Conservation (phyloP, 2,113 vertebrate species). For the Nerophis ophidion region DNA sequence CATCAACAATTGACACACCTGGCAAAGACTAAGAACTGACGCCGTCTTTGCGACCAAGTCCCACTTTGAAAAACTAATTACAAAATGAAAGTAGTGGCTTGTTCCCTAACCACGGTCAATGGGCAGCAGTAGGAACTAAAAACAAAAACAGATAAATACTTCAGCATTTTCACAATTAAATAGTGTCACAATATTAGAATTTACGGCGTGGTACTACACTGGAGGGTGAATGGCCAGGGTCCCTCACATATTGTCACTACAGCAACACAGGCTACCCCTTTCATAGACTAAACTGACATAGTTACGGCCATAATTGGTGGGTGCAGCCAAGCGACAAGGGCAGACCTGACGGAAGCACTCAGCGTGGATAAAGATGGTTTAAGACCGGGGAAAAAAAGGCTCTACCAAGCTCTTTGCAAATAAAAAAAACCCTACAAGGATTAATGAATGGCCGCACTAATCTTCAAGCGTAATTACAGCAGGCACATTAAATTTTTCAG, state of each 20-base stretch:
- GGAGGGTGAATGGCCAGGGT: constrained; percentile 21
- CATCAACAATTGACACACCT: no score
- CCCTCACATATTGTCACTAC: constrained; percentile 55
- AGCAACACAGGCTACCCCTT: constrained; percentile 34
- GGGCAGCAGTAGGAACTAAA: no score
- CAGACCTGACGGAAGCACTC: constrained; percentile 63
- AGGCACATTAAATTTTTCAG: constrained; percentile 36
- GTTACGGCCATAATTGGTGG: constrained; percentile 62
- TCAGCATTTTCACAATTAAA: no score
- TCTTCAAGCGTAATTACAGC: constrained; percentile 52
- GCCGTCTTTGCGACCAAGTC: no score
- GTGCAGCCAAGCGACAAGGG: constrained; percentile 67
- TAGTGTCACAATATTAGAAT: neutral
- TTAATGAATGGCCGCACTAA: constrained; percentile 50
- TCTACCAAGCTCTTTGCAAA: constrained; percentile 30
- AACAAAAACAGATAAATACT: no score
- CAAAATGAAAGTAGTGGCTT: no score
- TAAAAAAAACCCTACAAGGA: constrained; percentile 57
- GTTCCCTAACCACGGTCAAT: no score
- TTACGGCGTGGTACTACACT: neutral
- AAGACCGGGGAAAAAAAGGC: constrained; percentile 57
- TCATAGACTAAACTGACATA: constrained; percentile 66
- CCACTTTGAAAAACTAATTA: no score
- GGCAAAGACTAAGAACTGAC: no score
- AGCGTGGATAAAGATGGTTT: constrained; percentile 65